Evolutionary conservation across 2,888 invertebrate genomes (phyloP).

Genomic region (Phasia obesa): DNA sequence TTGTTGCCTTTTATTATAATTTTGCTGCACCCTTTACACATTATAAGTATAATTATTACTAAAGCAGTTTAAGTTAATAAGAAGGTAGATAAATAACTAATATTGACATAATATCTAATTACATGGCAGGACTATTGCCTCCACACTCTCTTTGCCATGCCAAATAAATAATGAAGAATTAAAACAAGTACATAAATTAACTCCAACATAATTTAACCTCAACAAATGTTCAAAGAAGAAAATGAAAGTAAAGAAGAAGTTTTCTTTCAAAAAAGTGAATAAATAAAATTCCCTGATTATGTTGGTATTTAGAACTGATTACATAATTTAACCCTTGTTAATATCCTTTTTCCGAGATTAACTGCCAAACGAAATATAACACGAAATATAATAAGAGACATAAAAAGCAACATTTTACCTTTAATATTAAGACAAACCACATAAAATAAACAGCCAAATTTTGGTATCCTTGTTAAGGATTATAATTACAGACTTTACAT

Average conservation of each 20-base stretch:
- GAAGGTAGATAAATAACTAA: conserved; percentile 36
- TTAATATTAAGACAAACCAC: conserved; percentile 14
- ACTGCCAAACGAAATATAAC: not conserved
- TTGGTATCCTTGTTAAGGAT: not conserved
- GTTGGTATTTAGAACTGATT: conserved; percentile 44
- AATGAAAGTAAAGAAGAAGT: conserved; percentile 9
- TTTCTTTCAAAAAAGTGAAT: not conserved
- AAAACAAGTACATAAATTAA: conserved; percentile 59
- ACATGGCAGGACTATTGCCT: conserved; percentile 7
- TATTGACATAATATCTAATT: conserved; percentile 69
- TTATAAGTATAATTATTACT: conserved; percentile 31
- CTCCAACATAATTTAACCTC: conserved; percentile 7
- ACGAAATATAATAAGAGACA: not conserved
- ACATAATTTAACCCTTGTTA: conserved; percentile 64
- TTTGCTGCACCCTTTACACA: not conserved
- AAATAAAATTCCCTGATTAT: conserved; percentile 47
- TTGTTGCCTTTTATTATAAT: no score
- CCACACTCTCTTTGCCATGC: not conserved
- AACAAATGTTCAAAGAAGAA: conserved; percentile 18
- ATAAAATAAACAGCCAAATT: conserved; percentile 19
- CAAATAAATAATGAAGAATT: conserved; percentile 35
- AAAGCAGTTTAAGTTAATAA: conserved; percentile 12
- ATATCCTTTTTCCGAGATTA: not conserved
- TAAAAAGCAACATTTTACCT: conserved; percentile 22
- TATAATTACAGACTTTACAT: not conserved